A percentile compares a stretch with the other conserved stretches of the same genome.
These are phyloP conservation scores for Campoletis raptor DNA, from an alignment of 2,888 invertebrate genomes.

Conservation along the genomic window DNA sequence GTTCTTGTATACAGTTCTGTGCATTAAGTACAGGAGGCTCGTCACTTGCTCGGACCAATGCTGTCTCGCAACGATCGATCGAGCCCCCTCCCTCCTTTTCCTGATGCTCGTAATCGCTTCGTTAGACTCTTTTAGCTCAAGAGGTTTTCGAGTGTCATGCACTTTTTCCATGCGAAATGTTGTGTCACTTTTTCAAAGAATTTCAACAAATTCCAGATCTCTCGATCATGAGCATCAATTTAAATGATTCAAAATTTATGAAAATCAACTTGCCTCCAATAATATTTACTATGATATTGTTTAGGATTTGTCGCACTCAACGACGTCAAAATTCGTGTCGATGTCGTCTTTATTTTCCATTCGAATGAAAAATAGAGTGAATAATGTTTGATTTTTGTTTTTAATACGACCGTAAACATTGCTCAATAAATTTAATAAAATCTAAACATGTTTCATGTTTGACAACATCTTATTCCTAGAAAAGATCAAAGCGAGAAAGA, in stretches of 20 bases:
- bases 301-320: neutral
- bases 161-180: neutral
- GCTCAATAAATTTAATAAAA: neutral
- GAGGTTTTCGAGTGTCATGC: slow-evolving; percentile 9
- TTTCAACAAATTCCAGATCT: no score
- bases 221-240: neutral
- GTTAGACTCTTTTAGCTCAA: slow-evolving; percentile 8
- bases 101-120: slow-evolving; percentile 26
- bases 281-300: neutral
- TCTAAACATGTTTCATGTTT: neutral
- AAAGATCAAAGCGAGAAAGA: neutral
- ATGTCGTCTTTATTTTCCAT: neutral
- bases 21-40: slow-evolving; percentile 46
- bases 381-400: neutral
- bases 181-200: neutral
- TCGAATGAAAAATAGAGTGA: neutral
- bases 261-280: neutral
- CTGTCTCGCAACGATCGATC: slow-evolving; percentile 58
- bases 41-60: slow-evolving; percentile 57
- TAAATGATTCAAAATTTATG: neutral
- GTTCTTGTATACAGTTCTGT: neutral
- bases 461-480: neutral
- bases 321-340: neutral
- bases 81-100: slow-evolving; percentile 39
- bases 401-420: neutral